Conservation (phyloP, 1,140 invertebrate genomes). For the Vanessa tameamea region DNA sequence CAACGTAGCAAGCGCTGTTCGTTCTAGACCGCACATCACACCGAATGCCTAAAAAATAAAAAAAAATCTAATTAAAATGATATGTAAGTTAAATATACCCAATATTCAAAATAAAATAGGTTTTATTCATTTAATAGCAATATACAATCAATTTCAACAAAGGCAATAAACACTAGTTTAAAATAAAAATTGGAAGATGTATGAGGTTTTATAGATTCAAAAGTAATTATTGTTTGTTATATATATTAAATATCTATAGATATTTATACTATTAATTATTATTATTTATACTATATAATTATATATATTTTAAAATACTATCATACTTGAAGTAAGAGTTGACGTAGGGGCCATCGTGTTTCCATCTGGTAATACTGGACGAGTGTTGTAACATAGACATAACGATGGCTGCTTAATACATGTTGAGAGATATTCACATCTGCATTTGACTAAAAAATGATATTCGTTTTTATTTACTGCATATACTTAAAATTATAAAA, state of each 20-base stretch:
- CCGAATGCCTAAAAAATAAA: constrained; percentile 86
- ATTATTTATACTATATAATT: background rate
- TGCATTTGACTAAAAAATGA: constrained; percentile 86
- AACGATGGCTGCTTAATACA: constrained; percentile 88
- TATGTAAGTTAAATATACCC: background rate
- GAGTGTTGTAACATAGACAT: constrained; percentile 87
- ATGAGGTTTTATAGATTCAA: no score
- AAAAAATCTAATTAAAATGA: background rate
- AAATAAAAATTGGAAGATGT: no score
- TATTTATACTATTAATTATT: background rate
- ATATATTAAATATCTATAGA: background rate
- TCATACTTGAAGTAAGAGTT: constrained; percentile 84
- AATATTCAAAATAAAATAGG: background rate
- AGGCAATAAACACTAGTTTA: no score
- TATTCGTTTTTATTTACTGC: background rate
- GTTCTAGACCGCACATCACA: constrained; percentile 91
- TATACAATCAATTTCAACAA: background rate
- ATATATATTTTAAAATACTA: background rate
- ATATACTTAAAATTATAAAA: no score
- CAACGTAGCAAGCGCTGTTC: constrained; percentile 88
- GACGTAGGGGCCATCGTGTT: constrained; percentile 89
- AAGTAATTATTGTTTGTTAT: no score
- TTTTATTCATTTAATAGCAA: background rate
- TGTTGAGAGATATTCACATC: constrained; percentile 90
- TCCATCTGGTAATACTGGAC: constrained; percentile 97